These are phyloP conservation scores for Allophyes oxyacanthae DNA, from an alignment of 2,888 invertebrate species.

Conservation along the genomic window DNA sequence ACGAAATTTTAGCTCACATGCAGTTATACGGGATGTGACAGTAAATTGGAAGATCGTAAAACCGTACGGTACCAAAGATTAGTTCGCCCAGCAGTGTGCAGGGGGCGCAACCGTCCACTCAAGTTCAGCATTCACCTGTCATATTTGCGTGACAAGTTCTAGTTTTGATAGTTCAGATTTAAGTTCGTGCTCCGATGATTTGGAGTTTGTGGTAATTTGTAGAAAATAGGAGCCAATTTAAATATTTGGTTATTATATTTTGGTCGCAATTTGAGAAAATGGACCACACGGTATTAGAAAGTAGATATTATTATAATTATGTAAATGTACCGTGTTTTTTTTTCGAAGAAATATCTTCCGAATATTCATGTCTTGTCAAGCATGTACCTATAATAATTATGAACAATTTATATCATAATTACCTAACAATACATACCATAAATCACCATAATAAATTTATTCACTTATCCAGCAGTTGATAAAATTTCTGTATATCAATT, in stretches of 20 bases:
- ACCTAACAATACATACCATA: too few relatives aligned
- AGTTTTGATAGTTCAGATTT: constrained; percentile 33
- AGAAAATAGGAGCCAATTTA: constrained; percentile 15
- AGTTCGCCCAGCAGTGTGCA: constrained; percentile 74
- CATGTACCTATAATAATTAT: too few relatives aligned
- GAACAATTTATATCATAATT: too few relatives aligned
- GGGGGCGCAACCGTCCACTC: constrained; percentile 57
- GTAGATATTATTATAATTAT: not conserved
- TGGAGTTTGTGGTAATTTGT: constrained; percentile 18
- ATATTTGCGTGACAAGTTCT: constrained; percentile 51
- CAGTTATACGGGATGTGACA: constrained; percentile 72
- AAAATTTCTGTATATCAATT: too few relatives aligned
- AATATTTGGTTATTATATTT: constrained; percentile 2
- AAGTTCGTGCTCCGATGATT: constrained; percentile 32
- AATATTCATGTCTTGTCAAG: too few relatives aligned
- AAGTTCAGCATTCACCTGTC: constrained; percentile 69
- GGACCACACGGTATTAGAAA: not conserved
- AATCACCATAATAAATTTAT: too few relatives aligned
- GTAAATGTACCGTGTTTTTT: not conserved
- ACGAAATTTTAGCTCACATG: constrained; percentile 57
- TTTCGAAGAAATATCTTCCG: too few relatives aligned
- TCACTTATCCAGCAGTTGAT: too few relatives aligned
- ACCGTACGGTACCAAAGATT: constrained; percentile 82
- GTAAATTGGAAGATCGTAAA: constrained; percentile 83
- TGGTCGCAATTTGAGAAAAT: constrained; percentile 12